These are phyloP conservation scores for Hirundichthys speculiger DNA, from an alignment of 2,113 vertebrate species.

Conservation along the genomic window DNA sequence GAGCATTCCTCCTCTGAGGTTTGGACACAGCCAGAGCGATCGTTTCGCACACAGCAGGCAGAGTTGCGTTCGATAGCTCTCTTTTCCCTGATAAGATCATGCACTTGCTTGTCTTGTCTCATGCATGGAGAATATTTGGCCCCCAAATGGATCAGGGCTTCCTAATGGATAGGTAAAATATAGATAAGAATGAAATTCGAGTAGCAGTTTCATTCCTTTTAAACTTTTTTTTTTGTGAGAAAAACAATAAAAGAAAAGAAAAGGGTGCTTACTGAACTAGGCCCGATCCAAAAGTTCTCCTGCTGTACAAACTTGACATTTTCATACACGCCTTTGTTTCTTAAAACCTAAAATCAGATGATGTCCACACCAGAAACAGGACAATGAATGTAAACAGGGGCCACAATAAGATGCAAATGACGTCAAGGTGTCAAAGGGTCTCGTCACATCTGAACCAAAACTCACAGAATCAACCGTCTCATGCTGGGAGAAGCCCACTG, in stretches of 20 bases:
- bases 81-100: slow-evolving; percentile 88
- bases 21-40: slow-evolving; percentile 94
- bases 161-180: slow-evolving; percentile 72
- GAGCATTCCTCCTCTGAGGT: slow-evolving; percentile 96
- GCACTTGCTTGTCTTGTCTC: slow-evolving; percentile 94
- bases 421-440: not conserved
- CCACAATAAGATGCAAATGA: too few relatives aligned
- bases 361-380: slow-evolving; percentile 1
- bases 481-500: slow-evolving; percentile 97
- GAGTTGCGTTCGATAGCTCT: slow-evolving; percentile 91
- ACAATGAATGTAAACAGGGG: not conserved
- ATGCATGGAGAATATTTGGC: slow-evolving; percentile 99
- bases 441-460: slow-evolving; percentile 18
- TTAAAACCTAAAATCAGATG: slow-evolving; percentile 85
- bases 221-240: not conserved
- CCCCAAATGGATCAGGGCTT: slow-evolving; percentile 96
- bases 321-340: slow-evolving; percentile 97
- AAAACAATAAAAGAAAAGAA: not conserved
- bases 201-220: too few relatives aligned
- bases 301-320: slow-evolving; percentile 98
- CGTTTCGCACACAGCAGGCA: slow-evolving; percentile 95
- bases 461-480: slow-evolving; percentile 98
- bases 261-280: slow-evolving; percentile 91
- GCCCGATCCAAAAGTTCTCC: slow-evolving; percentile 99
- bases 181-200: not conserved